Conservation (phyloP, 2,113 vertebrate species). For the Sprattus sprattus region DNA sequence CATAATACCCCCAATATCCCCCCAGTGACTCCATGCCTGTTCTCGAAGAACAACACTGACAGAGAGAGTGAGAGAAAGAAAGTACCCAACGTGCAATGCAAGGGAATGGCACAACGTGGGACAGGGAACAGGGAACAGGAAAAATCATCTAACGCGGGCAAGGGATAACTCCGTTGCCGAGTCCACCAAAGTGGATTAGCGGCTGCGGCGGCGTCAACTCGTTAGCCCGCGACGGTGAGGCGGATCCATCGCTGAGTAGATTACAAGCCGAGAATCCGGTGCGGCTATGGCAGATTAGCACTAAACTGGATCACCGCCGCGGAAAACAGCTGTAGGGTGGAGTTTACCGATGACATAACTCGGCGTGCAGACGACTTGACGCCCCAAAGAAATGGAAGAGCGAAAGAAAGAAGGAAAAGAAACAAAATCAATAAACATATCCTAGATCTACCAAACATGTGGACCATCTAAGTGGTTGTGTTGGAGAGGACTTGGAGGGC, state of each 20-base stretch:
- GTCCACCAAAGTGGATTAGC: slow-evolving; percentile 37
- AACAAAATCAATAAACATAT: not conserved
- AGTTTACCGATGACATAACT: slow-evolving; percentile 41
- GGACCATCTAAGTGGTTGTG: slow-evolving; percentile 33
- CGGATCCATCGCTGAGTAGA: slow-evolving; percentile 26
- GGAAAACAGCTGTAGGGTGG: slow-evolving; percentile 7
- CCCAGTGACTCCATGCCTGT: not conserved
- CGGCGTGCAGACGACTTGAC: slow-evolving; percentile 9
- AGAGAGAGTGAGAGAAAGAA: not conserved
- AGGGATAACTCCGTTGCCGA: too few relatives aligned
- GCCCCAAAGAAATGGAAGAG: not conserved
- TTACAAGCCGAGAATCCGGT: slow-evolving; percentile 35
- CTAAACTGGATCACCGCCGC: slow-evolving; percentile 22
- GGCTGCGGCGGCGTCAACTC: not conserved
- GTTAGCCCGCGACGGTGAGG: slow-evolving; percentile 31
- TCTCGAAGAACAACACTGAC: not conserved
- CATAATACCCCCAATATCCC: slow-evolving; percentile 14
- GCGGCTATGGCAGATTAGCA: slow-evolving; percentile 32
- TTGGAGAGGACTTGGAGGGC: slow-evolving; percentile 28
- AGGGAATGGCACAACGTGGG: not conserved
- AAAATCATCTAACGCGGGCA: not conserved
- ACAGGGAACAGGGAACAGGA: too few relatives aligned
- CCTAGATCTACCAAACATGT: slow-evolving; percentile 19
- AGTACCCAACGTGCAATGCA: not conserved
- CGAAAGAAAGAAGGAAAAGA: too few relatives aligned